A percentile compares a stretch with the other conserved stretches of the same genome.
Evolutionary conservation across 2,797 vertebrate genomes (phyloP).

Genomic region (Urosaurus nigricauda): DNA sequence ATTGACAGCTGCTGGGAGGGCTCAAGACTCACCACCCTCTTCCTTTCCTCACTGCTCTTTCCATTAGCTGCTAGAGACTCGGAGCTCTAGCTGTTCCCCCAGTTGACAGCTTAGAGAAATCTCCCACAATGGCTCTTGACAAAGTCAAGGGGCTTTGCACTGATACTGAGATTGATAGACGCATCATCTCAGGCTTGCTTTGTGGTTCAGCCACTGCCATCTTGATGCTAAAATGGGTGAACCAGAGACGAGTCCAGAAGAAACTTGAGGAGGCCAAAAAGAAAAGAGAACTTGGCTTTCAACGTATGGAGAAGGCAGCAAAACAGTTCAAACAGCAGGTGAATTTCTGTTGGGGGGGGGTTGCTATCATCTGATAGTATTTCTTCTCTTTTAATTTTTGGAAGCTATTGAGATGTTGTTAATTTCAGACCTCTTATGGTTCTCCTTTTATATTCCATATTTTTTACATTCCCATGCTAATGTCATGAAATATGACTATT

Average conservation of each 20-base stretch:
- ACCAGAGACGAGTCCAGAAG: constrained; percentile 24
- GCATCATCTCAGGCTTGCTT: not conserved
- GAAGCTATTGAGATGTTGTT: not conserved
- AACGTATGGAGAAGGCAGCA: constrained; percentile 21
- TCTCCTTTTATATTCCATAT: not conserved
- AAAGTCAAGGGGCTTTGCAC: constrained; percentile 11
- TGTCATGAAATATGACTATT: not conserved
- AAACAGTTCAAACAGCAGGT: constrained; percentile 35
- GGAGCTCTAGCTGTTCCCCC: not conserved
- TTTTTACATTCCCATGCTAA: not conserved
- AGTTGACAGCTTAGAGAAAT: not conserved
- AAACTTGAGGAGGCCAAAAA: constrained; percentile 23
- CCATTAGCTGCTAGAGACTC: not conserved
- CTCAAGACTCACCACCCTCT: constrained; percentile 20
- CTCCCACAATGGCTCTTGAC: not conserved
- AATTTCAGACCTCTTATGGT: not conserved
- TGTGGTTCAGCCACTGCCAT: constrained; percentile 12
- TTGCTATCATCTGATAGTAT: not conserved
- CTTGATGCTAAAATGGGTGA: constrained; percentile 24
- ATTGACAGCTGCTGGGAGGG: constrained; percentile 28
- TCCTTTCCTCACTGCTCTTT: not conserved
- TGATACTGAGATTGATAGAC: not conserved
- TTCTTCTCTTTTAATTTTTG: not conserved
- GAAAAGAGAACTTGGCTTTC: constrained; percentile 14
- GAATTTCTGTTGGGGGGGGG: not conserved